Base-by-base conservation (phyloP, 2,113 vertebrate genomes). In the Gambusia affinis region DNA sequence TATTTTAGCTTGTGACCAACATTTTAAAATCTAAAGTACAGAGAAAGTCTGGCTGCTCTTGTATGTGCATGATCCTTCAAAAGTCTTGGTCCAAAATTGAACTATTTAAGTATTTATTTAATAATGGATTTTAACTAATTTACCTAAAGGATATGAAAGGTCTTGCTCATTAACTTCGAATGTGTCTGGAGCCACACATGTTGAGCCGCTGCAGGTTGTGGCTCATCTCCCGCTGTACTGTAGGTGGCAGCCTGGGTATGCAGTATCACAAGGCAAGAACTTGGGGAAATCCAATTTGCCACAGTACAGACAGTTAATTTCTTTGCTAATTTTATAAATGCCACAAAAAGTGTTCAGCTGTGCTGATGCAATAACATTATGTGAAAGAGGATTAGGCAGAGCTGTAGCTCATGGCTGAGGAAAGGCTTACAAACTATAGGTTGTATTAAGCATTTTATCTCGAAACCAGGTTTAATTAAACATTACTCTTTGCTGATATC, bases 261-360 rank as follows among this genome's bases (percentile, higher is more conserved):
- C 86, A 76, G 74, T 88, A 89, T 90, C 75, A 76, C 76, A 57
- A 30, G 51, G 68, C 78, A 29, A 51, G 24, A 85, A 87, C 88
- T 91, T 79, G 76, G 51, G 51, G 77, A 90, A 92, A 90, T 92
- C 90, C 89, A 90, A 92, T 93, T 93, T 92, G 85, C 90, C 90
- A 91, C 89, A 90, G 87, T 87, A 72, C 88, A 91, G 90, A 92
- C 91, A 90, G 90, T 92, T 94, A 92, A 94, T 94, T 92, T 92
- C 89, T 92, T 92, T 93, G 89, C 90, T 93, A 92, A 94, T 94
- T 94, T 94, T 93, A 94, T 94, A 90, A 92, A 91, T 93, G 89
- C 88, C 87, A 83, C 78, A 82, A 85, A 89, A n/a, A 57, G 91
- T 88, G 86, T 91, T 91, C 85, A 84, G 91, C 90, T 80, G 83